Evolutionary conservation across 1,140 invertebrate genomes (phyloP).

Genomic region (Lepidostoma basale): DNA sequence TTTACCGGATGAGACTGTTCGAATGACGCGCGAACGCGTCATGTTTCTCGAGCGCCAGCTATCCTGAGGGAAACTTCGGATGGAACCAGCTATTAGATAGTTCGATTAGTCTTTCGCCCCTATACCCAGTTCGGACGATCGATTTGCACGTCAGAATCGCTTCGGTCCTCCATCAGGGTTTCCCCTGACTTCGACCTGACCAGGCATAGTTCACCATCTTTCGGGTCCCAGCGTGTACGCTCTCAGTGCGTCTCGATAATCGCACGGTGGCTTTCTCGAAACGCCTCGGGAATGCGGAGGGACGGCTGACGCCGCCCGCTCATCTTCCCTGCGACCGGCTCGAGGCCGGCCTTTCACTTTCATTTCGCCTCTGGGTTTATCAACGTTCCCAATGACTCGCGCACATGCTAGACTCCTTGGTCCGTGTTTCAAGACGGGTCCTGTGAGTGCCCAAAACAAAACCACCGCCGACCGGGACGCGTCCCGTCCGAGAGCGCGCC

Average conservation of each 20-base stretch:
- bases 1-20: slow-evolving; percentile 81
- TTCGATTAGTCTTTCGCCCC: slow-evolving; percentile 94
- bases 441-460: slow-evolving; percentile 68
- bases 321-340: slow-evolving; percentile 56
- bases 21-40: too few species aligned
- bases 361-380: slow-evolving; percentile 55
- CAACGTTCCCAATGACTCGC: slow-evolving; percentile 69
- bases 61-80: slow-evolving; percentile 92
- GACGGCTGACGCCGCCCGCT: slow-evolving; percentile 50
- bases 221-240: slow-evolving; percentile 81
- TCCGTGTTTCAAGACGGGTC: slow-evolving; percentile 95
- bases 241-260: slow-evolving; percentile 66
- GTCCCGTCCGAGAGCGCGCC: slow-evolving; percentile 58
- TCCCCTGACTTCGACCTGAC: slow-evolving; percentile 85
- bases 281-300: slow-evolving; percentile 62
- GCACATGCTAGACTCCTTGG: slow-evolving; percentile 87
- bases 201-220: slow-evolving; percentile 92
- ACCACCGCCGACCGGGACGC: slow-evolving; percentile 60
- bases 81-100: slow-evolving; percentile 90
- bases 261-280: slow-evolving; percentile 55
- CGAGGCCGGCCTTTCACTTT: slow-evolving; percentile 65
- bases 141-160: slow-evolving; percentile 92
- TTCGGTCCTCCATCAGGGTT: slow-evolving; percentile 87
- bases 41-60: slow-evolving; percentile 61
- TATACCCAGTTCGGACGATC: slow-evolving; percentile 89